Evolutionary conservation across 2,797 vertebrate species (phyloP).

Genomic region (Tarsius wallacei): DNA sequence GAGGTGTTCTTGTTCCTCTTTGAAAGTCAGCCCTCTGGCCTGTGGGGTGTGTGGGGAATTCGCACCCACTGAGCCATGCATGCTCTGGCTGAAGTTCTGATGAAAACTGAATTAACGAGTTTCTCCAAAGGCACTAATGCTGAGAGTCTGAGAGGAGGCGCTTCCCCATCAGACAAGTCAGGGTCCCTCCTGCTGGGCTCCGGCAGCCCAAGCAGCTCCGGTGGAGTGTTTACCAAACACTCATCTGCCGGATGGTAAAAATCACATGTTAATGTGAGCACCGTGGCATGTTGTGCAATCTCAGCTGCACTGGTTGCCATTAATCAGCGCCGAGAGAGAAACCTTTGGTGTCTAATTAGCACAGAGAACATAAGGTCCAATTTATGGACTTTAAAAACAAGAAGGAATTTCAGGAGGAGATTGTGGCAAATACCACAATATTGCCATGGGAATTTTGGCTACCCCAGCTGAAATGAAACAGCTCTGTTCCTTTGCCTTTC

Average conservation of each 20-base stretch:
- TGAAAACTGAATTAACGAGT: no score
- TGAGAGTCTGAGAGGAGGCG: neutral
- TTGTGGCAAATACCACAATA: neutral
- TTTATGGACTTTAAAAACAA: neutral
- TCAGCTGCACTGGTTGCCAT: rapidly evolving
- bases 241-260: neutral
- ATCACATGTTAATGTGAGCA: rapidly evolving
- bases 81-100: neutral
- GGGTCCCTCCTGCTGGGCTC: rapidly evolving
- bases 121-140: no score
- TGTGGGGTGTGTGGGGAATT: neutral
- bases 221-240: neutral
- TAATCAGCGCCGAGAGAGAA: neutral
- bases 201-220: rapidly evolving
- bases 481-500: neutral
- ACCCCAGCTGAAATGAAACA: neutral
- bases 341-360: neutral
- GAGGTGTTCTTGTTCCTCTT: rapidly evolving
- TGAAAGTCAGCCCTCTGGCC: neutral
- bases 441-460: neutral
- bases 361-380: neutral
- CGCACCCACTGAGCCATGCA: rapidly evolving
- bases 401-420: neutral
- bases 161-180: neutral
- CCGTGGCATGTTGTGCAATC: rapidly evolving